Base-by-base conservation (phyloP, 2,113 vertebrate species). In the Larimichthys crocea region DNA sequence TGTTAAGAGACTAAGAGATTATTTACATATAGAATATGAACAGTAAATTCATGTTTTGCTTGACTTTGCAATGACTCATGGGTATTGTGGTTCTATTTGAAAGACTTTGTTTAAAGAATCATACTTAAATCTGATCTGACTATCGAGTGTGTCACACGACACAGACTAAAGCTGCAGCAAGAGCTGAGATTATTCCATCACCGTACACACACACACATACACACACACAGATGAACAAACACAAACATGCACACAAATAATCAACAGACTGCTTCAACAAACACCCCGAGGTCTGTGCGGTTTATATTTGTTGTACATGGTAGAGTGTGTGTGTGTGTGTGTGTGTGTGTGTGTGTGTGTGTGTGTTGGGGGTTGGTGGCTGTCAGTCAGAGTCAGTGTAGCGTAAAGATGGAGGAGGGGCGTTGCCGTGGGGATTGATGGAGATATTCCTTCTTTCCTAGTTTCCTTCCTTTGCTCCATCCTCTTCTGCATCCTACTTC, bases 351-450 rank as follows among this genome's bases (percentile, higher is more conserved):
- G 48, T 24, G 73, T 64, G 62, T 56, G 31, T 74, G 74, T 64
- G 62, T 56, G 22, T 26, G 44, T 49, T 17, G 77, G 76, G 65
- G 82, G 84, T 68, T 67, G 80, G 76, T 67, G 65, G 52, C 86
- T 90, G 90, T 88, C 89, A 90, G 53, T 92, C 91, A 92, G 40
- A 74, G 11, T 80, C 74, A 67, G 50, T 22, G 24, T 44, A 76
- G 89, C 89, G 22, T 84, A 49, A 84, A 72, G 78, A 80, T 74
- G 84, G 90, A 87, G 91, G 87, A 88, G 75, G 87, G 86, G 84
- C 48, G 11, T 79, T 64, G 70, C 90, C 84, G 14, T 10, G 9
- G 84, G 87, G 84, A 86, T 48, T 4, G 67, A 82, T 50, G 65
- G 42, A 60, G 42, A 84, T 69, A 75, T 52, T 50, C 15, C 40